Percentiles rank a stretch among this genome's conserved stretches.
These are phyloP conservation scores for Zosterops pallidus DNA, from an alignment of 2,113 vertebrate genomes.

Conservation along the genomic window DNA sequence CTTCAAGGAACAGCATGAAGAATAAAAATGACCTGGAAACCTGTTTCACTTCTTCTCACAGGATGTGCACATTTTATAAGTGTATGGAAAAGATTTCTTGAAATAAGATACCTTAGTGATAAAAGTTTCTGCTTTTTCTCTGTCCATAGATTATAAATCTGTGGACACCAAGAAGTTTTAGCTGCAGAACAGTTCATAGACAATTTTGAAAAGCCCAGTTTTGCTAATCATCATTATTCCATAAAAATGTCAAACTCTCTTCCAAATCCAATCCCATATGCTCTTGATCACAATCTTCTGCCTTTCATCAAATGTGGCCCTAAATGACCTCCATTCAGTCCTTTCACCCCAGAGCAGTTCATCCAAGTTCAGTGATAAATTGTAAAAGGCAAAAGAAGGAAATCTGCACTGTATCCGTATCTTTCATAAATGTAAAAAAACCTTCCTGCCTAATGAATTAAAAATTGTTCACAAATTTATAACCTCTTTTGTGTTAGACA, in stretches of 20 bases:
- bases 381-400: constrained; percentile 22
- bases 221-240: constrained; percentile 70
- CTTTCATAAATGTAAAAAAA: background rate
- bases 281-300: constrained; percentile 71
- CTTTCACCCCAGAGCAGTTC: constrained; percentile 22
- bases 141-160: constrained; percentile 70
- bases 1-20: background rate
- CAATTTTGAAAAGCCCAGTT: constrained; percentile 1
- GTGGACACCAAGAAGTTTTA: constrained; percentile 4
- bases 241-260: constrained; percentile 69
- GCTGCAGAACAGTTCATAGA: constrained; percentile 23
- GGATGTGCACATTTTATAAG: background rate
- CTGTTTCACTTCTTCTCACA: background rate
- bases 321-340: background rate
- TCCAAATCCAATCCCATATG: constrained; percentile 41
- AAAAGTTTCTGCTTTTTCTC: constrained; percentile 66
- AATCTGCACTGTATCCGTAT: background rate
- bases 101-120: constrained; percentile 44
- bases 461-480: background rate
- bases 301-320: constrained; percentile 67
- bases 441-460: background rate
- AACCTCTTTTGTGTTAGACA: background rate
- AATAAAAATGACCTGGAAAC: background rate
- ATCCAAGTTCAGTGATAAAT: constrained; percentile 50
- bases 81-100: background rate